Percentiles rank a stretch among this genome's conserved stretches.
phyloP scores from a whole-genome alignment of 2,888 invertebrate species.

The Torymus auratus region DNA sequence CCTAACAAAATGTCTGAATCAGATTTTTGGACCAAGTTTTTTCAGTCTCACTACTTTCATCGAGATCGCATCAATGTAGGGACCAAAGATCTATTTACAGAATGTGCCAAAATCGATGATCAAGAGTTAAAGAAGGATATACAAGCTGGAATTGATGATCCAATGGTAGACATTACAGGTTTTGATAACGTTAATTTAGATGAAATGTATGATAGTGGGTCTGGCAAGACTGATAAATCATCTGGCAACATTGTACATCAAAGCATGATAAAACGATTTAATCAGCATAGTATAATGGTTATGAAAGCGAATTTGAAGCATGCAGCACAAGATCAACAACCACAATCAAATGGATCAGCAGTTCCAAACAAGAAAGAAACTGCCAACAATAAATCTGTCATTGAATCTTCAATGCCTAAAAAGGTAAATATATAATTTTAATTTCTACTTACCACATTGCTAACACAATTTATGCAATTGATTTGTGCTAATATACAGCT shows the following conservation, averaged over 20 bases:
- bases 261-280: slow-evolving; percentile 96
- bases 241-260: slow-evolving; percentile 87
- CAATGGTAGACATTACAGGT: slow-evolving; percentile 88
- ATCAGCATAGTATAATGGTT: slow-evolving; percentile 98
- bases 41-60: slow-evolving; percentile 99
- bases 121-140: slow-evolving; percentile 87
- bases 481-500: too few species aligned
- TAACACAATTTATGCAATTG: too few species aligned
- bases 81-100: slow-evolving; percentile 96
- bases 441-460: slow-evolving; percentile 31
- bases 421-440: slow-evolving; percentile 65
- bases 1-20: slow-evolving; percentile 96
- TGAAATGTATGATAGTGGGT: slow-evolving; percentile 80
- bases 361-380: slow-evolving; percentile 65
- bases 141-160: slow-evolving; percentile 87
- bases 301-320: slow-evolving; percentile 73
- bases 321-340: slow-evolving; percentile 55
- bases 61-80: slow-evolving; percentile 93
- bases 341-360: slow-evolving; percentile 73
- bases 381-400: slow-evolving; percentile 53
- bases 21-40: slow-evolving; percentile 99
- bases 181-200: slow-evolving; percentile 85
- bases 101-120: slow-evolving; percentile 98
- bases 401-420: slow-evolving; percentile 72
- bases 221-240: slow-evolving; percentile 76